phyloP scores from a whole-genome alignment of 64 coral and sea anemone genomes.

The Montipora cactus region DNA sequence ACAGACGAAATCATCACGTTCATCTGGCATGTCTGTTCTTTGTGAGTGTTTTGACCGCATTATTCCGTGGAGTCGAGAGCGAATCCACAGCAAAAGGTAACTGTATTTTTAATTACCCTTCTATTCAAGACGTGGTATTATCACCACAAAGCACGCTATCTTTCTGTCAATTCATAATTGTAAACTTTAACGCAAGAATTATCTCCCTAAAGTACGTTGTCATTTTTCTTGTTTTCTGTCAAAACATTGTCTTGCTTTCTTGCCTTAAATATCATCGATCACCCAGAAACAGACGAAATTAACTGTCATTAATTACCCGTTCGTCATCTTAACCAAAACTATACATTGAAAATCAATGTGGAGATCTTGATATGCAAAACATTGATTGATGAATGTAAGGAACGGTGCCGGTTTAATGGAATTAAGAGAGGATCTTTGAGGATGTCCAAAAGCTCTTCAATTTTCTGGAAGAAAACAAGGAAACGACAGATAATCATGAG shows the following conservation, averaged over 20 bases:
- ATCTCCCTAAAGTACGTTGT: not conserved
- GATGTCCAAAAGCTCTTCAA: no score
- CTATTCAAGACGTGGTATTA: no score
- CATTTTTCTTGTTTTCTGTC: not conserved
- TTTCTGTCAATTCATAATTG: not conserved
- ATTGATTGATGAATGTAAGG: no score
- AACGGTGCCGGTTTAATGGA: not conserved
- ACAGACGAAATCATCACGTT: not conserved
- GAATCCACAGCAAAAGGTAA: not conserved
- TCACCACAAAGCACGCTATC: no score
- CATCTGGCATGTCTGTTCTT: not conserved
- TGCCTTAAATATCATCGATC: not conserved
- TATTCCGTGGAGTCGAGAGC: not conserved
- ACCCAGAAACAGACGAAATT: not conserved
- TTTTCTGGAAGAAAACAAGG: no score
- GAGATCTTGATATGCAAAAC: not conserved
- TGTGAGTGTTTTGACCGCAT: not conserved
- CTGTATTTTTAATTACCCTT: not conserved
- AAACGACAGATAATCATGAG: no score
- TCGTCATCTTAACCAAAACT: not conserved
- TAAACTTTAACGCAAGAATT: not conserved
- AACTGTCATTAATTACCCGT: not conserved
- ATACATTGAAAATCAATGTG: not conserved
- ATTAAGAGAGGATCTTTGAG: not conserved
- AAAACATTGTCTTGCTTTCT: not conserved